Conservation (phyloP, 2,888 invertebrate genomes). For the Sesia apiformis region DNA sequence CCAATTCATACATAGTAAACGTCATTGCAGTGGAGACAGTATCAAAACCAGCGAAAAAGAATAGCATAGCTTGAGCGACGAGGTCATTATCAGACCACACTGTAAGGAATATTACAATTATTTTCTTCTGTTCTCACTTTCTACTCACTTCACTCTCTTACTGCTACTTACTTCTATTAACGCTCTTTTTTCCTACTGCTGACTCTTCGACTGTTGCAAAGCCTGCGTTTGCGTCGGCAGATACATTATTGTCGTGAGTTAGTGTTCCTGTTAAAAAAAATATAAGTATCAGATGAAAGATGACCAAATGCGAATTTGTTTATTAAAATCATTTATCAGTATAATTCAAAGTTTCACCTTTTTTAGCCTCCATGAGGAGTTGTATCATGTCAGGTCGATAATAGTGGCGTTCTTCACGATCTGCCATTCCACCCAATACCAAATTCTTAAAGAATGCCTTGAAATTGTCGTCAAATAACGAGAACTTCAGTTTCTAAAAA, state of each 20-base stretch:
- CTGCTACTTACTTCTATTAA: constrained; percentile 17
- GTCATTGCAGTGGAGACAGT: constrained; percentile 41
- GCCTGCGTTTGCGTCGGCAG: constrained; percentile 19
- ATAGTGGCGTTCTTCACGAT: constrained; percentile 37
- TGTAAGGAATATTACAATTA: constrained; percentile 6
- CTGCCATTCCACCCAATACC: constrained; percentile 42
- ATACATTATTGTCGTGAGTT: constrained; percentile 9
- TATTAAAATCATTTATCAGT: too few relatives aligned
- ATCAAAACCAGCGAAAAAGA: constrained; percentile 68
- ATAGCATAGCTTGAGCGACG: constrained; percentile 46
- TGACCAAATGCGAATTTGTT: too few relatives aligned
- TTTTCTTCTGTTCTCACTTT: not conserved
- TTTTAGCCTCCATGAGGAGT: constrained; percentile 34
- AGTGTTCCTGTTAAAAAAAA: constrained; percentile 12
- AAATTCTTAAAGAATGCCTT: constrained; percentile 41
- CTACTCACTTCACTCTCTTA: too few relatives aligned
- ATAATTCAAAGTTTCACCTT: too few relatives aligned
- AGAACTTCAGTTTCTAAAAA: constrained; percentile 20
- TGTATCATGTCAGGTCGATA: constrained; percentile 66
- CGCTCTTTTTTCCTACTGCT: constrained; percentile 17
- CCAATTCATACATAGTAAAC: constrained; percentile 66
- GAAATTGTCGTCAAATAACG: constrained; percentile 16
- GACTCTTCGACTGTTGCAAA: constrained; percentile 36
- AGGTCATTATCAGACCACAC: constrained; percentile 37
- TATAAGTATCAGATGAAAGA: too few relatives aligned